Evolutionary conservation across 2,113 vertebrate species (phyloP).

Genomic region (Uria aalge): DNA sequence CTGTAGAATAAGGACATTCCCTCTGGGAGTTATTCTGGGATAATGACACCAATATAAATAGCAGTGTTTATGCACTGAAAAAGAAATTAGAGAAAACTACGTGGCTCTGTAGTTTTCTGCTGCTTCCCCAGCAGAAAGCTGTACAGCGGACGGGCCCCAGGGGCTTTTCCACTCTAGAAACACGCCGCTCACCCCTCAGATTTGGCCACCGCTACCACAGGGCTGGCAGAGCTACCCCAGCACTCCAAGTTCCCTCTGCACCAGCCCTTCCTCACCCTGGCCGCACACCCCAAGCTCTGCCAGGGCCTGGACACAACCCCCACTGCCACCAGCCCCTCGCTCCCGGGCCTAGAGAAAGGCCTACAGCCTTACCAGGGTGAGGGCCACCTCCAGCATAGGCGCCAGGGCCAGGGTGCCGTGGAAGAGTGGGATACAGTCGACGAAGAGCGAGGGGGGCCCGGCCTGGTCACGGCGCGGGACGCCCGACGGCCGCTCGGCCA

Average conservation of each 20-base stretch:
- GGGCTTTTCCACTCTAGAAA: neutral
- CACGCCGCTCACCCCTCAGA: neutral
- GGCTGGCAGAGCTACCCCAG: neutral
- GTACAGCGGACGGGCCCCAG: accelerated
- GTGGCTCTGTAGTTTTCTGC: neutral
- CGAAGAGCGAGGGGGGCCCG: constrained; percentile 79
- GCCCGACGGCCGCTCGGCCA: constrained; percentile 82
- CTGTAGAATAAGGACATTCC: neutral
- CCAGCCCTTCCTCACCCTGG: neutral
- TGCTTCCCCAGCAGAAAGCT: neutral
- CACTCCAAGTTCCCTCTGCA: accelerated
- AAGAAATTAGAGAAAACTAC: neutral
- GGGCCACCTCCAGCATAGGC: constrained; percentile 93
- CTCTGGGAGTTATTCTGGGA: neutral
- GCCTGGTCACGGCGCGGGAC: constrained; percentile 72
- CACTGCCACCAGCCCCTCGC: accelerated
- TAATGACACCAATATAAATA: neutral
- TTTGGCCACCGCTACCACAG: neutral
- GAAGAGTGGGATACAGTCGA: constrained; percentile 94
- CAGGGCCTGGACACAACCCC: neutral
- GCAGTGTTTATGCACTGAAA: no score
- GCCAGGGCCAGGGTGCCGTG: constrained; percentile 91
- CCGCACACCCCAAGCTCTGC: neutral
- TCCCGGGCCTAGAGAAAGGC: accelerated
- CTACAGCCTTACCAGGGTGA: constrained; percentile 84